Base-by-base conservation (phyloP, 92 coral and sea anemone species). In the Actinernus sp. region DNA sequence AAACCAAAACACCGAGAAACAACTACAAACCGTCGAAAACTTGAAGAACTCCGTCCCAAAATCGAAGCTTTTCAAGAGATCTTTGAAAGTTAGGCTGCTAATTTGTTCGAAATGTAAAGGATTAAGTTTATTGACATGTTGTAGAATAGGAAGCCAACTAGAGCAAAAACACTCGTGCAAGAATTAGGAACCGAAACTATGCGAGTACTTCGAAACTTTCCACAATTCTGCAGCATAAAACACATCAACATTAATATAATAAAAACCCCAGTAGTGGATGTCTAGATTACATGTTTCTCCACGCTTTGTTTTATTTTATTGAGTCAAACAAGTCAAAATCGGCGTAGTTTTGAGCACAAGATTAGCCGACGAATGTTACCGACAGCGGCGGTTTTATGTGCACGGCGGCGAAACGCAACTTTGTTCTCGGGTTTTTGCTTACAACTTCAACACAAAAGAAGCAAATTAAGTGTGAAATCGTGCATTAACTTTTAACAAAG, bases 391-490 rank as follows among this genome's bases (percentile, higher is more conserved):
- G 8, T 6, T 34, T 34, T 14, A 14, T 6, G 41, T 34, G 6
- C 41, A 34, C 41, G 8, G 41, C 8, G 8, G 14, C 14, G 41
- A 6, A 6, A 34, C 41, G 41, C 41, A 22, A 68, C 57, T 70
- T 70, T 86, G 85, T 79, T 63, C 32, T 85, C 55, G 82, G 54
- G 54, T 34, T 50, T 48, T 79, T 77, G 61, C 86, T 68, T 70
- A 73, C 66, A 65, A 62, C 65, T 49, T 26, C 61, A 56, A 79
- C 17, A 89, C 92, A 89, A 75, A 89, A 72, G 74, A 40, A 51
- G 57, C 55, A 66, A 79, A 89, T 89, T 78, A 83, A 74, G 88
- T 89, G 92, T 89, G 92, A 90, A 90, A 85, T 90, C 63, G 73
- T 55, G 56, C 89, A 86, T 85, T 86, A 86, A 76, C 74, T 57